Evolutionary conservation across 2,888 invertebrate genomes (phyloP), one percentile per base, ranked within the genome.

Genomic region (Pyrocoelia pectoralis): DNA sequence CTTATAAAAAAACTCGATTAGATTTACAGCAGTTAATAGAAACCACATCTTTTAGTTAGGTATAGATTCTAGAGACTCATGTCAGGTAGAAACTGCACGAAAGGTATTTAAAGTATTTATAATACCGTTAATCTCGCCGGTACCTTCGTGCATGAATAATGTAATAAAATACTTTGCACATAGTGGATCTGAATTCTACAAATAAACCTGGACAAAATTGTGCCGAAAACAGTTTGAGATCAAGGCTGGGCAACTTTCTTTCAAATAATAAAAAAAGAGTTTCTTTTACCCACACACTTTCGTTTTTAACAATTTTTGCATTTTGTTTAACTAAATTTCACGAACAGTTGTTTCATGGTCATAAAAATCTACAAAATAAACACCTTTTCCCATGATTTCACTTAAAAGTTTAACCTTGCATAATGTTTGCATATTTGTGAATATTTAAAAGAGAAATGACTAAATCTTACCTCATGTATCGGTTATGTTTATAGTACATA

Each of bases 41-140:
- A 24, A 24, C 24, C 24, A 24, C 4, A 24, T 24, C 24, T 24
- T 24, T 24, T 40, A 3, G 5, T 40, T 3, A 5, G 40, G 12
- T 6, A 33, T n/a, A 10, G n/a, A n/a, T 2, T 24, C n/a, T 33
- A 33, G n/a, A n/a, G 10, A 10, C 2, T 3, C 33, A n/a, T 6
- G n/a, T 10, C 33, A 33, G 33, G 33, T 33, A 33, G 33, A 33
- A 33, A 33, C n/a, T n/a, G 33, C 33, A 33, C 2, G 8, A 17
- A 6, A 46, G 17, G 17, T 28, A 50, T 50, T 28, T 50, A 14
- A 49, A 19, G 24, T 49, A 49, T 50, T 28, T 29, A 12, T 24
- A 24, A 4, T 50, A 50, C 50, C 50, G 50, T 50, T 50, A 50
- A 19, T 2, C 17, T 40, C 13, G 40, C 13, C 40, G 4, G n/a